A percentile compares a stretch with the other conserved stretches of the same genome.
Conservation (phyloP, 2,888 invertebrate genomes). For the Thymelicus sylvestris region DNA sequence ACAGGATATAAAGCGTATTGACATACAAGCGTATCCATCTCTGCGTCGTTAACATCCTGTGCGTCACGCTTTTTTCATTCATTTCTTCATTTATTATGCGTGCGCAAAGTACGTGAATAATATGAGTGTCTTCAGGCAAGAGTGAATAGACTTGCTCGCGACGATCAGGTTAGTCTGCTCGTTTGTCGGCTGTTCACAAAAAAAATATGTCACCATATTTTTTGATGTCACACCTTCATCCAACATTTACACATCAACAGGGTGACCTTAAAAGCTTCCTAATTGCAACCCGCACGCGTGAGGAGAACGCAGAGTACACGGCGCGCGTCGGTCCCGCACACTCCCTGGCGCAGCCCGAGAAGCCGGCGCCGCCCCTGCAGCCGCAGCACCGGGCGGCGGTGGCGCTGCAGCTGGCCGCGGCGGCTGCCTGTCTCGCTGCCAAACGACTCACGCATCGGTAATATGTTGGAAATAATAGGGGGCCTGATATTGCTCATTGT, state of each 20-base stretch:
- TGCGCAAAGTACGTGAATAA: no score
- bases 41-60: no score
- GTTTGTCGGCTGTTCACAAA: no score
- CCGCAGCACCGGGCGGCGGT: slow-evolving; percentile 88
- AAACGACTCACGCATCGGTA: slow-evolving; percentile 91
- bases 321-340: slow-evolving; percentile 54
- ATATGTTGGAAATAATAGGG: slow-evolving; percentile 35
- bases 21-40: no score
- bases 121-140: no score
- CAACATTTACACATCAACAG: slow-evolving; percentile 64
- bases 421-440: slow-evolving; percentile 71
- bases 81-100: no score
- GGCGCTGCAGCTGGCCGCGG: slow-evolving; percentile 91
- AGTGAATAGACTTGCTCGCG: no score
- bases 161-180: no score
- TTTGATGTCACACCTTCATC: no score
- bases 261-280: slow-evolving; percentile 97
- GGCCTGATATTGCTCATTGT: background rate
- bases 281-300: slow-evolving; percentile 85
- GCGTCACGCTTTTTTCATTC: no score
- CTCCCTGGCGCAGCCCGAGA: slow-evolving; percentile 41
- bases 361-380: slow-evolving; percentile 82
- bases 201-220: no score
- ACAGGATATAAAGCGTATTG: no score
- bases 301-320: slow-evolving; percentile 61